A percentile compares a stretch with the other conserved stretches of the same genome.
phyloP scores from a whole-genome alignment of 1,140 invertebrate species.

The Monomorium pharaonis region DNA sequence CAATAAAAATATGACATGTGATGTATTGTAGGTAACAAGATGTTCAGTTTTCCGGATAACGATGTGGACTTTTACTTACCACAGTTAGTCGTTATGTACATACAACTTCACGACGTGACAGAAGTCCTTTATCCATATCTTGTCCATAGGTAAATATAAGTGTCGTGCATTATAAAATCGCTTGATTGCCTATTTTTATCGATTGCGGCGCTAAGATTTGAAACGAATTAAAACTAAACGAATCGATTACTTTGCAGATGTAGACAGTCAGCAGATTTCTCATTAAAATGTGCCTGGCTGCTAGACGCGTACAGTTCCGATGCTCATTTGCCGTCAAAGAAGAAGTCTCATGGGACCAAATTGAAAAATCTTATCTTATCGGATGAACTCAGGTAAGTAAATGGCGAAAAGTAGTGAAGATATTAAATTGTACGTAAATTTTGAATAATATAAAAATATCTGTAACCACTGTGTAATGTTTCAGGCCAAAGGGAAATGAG shows the following conservation, averaged over 20 bases:
- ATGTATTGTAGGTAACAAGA: constrained; percentile 90
- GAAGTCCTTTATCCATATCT: constrained; percentile 98
- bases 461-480: constrained; percentile 41
- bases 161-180: background rate
- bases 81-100: constrained; percentile 99
- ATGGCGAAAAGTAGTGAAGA: background rate
- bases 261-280: constrained; percentile 97
- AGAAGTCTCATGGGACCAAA: constrained; percentile 94
- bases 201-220: background rate
- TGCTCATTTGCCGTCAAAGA: constrained; percentile 89
- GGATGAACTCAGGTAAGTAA: constrained; percentile 91
- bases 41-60: constrained; percentile 96
- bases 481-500: constrained; percentile 84
- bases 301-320: constrained; percentile 97
- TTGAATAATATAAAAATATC: background rate
- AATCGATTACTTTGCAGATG: constrained; percentile 88
- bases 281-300: constrained; percentile 97
- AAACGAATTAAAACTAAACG: background rate
- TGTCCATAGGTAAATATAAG: constrained; percentile 90
- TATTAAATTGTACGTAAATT: background rate
- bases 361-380: constrained; percentile 95
- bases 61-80: constrained; percentile 99
- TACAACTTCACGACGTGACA: constrained; percentile 98
- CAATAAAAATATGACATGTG: constrained; percentile 24
- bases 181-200: background rate